phyloP scores from a whole-genome alignment of 2,888 invertebrate genomes.

The Baronia brevicornis region DNA sequence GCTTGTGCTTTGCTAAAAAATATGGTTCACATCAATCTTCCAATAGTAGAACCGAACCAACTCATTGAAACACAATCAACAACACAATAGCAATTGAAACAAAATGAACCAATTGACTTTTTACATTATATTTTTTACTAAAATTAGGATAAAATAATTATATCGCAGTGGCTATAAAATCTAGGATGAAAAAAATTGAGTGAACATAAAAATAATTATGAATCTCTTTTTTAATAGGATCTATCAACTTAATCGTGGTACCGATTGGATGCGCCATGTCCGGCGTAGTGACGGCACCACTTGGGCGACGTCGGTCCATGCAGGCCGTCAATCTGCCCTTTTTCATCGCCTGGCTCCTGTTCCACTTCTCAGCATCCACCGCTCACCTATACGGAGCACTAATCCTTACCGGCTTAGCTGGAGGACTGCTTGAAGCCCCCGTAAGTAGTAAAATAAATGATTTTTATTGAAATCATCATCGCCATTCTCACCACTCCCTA shows the following conservation, averaged over 20 bases:
- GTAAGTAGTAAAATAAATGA: too few relatives aligned
- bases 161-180: too few relatives aligned
- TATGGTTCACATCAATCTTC: too few relatives aligned
- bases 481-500: too few relatives aligned
- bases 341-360: constrained; percentile 83
- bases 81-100: too few relatives aligned
- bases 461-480: too few relatives aligned
- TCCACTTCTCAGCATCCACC: constrained; percentile 78
- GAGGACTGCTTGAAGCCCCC: constrained; percentile 87
- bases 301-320: constrained; percentile 86
- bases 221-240: constrained; percentile 68
- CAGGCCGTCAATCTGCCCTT: constrained; percentile 85
- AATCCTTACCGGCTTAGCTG: constrained; percentile 82
- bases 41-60: too few relatives aligned
- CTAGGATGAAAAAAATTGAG: too few relatives aligned
- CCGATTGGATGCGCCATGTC: constrained; percentile 86
- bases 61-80: too few relatives aligned
- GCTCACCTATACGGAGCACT: constrained; percentile 82
- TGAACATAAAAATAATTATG: neutral
- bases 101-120: neutral
- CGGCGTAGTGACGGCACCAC: constrained; percentile 80
- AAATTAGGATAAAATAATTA: too few relatives aligned
- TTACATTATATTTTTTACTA: too few relatives aligned
- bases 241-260: constrained; percentile 86
- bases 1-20: too few relatives aligned